Evolutionary conservation across 2,797 vertebrate genomes (phyloP), one percentile per base, ranked within the genome.

Genomic region (Oryzias dopingdopingensis): DNA sequence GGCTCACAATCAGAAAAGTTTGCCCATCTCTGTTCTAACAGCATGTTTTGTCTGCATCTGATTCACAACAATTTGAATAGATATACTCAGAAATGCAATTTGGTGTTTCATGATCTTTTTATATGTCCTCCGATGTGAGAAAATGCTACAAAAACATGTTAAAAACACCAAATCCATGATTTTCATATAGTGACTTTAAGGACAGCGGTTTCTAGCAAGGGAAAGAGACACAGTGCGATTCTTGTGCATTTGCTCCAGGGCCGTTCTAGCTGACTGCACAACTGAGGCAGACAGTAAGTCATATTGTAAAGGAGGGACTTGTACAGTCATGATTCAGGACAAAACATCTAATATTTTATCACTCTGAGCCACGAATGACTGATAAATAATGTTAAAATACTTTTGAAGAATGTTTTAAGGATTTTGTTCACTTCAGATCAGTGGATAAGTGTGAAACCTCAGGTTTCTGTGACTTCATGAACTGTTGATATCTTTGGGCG

Each of bases 321-420:
- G 64, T 76, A 59, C 22, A 32, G 62, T 74, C 67, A 67, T 66
- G 69, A 73, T 52, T 42, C 24, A 26, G 52, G 40, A 45, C 4
- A 52, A 18, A 63, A 52, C 29, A 32, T 3, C 32, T 37, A 12
- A 37, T 37, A 12, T 37, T 12, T 37, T 37, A 2, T 37, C 32
- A 12, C 32, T 12, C 23, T 2, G 13, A 65, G 62, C 50, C 54
- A 57, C 53, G 40, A 59, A 68, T 29, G 6, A 47, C 8, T 23
- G 4, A 45, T 18, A 18, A 1, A 24, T 42, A 16, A 22, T 14
- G 6, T 51, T 52, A 22, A 49, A 55, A 55, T 20, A 18, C 17
- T 17, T 42, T 52, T 8, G 4, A 48, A 41, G 41, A 1, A 23
- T 44, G 4, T 55, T 55, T 1, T 55, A 3, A 29, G 26, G 18